Evolutionary conservation across 2,797 vertebrate genomes (phyloP), one percentile per base, ranked within the genome.

Genomic region (Rachycentron canadum): DNA sequence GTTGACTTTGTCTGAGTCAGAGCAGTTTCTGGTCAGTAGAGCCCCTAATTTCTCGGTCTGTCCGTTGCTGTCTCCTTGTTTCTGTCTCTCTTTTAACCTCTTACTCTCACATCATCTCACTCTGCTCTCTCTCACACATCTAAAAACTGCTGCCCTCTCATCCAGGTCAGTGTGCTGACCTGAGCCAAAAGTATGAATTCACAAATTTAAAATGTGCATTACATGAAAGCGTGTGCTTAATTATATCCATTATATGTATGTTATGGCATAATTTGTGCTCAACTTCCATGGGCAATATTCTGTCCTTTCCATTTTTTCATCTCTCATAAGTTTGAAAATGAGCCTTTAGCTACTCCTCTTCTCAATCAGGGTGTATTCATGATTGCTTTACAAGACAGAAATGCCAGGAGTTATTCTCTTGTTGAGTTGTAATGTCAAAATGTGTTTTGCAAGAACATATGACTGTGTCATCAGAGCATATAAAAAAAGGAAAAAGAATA

Each of bases 1-100:
- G 91, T 92, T 93, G 92, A 92, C 91, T 93, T 89, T 89, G 88
- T 80, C 91, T 94, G 93, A 93, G 85, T 94, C 93, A 95, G 88
- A 90, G 91, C 81, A 89, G 83, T 89, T 92, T 94, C 83, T 93
- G 92, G 92, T 92, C 92, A 92, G 90, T 78, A 76, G 91, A 93
- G 93, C 91, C 91, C 91, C 91, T 92, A 87, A 90, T 93, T 93
- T 91, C 76, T 89, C 85, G 78, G 90, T 92, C 89, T 80, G 73
- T 86, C 79, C 69, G 52, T 84, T 53, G 84, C 82, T 82, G 83
- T 90, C 77, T 88, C 55, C 63, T 75, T 78, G 69, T 82, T 87
- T 87, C 81, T 76, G 78, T 85, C 88, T 87, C 81, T 88, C 79
- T 86, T 84, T 86, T 74, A 90, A 86, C 86, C 82, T 92, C 73